Percentiles rank a stretch among this genome's conserved stretches.
These are phyloP conservation scores for Minunthozetes semirufus DNA, from an alignment of 2,888 invertebrate species.

Conservation along the genomic window DNA sequence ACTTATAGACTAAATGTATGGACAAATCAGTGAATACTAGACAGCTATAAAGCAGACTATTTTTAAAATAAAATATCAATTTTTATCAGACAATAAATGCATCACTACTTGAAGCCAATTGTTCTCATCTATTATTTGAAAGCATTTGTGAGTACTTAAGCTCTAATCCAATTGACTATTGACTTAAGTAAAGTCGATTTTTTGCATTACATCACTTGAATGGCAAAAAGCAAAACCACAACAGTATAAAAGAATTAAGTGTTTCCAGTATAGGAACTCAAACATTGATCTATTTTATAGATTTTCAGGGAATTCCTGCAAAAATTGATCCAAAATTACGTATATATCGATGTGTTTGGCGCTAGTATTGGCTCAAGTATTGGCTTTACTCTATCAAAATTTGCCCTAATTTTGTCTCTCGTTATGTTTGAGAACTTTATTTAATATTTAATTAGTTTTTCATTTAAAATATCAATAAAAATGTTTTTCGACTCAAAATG, in stretches of 20 bases:
- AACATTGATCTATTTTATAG: conserved; percentile 18
- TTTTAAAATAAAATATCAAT: conserved; percentile 16
- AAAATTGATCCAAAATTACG: conserved; percentile 14
- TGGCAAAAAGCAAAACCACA: conserved; percentile 13
- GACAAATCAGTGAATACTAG: background rate
- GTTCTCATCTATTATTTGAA: conserved; percentile 13
- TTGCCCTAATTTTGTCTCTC: background rate
- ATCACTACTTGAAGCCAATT: background rate
- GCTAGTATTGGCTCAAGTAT: background rate
- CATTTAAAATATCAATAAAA: background rate
- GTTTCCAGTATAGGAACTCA: background rate
- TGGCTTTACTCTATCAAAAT: background rate
- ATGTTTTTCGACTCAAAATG: background rate
- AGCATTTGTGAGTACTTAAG: conserved; percentile 6
- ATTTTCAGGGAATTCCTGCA: conserved; percentile 13
- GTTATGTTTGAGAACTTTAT: background rate
- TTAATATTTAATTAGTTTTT: background rate
- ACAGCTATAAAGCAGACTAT: conserved; percentile 1
- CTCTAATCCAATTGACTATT: conserved; percentile 20
- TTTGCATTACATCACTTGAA: conserved; percentile 8
- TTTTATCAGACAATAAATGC: conserved; percentile 3
- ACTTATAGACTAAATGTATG: background rate
- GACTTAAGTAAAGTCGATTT: conserved; percentile 19
- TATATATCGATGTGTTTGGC: background rate
- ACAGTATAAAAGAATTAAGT: conserved; percentile 22